Base-by-base conservation (phyloP, 2,888 invertebrate species). In the Campoplex nolae region DNA sequence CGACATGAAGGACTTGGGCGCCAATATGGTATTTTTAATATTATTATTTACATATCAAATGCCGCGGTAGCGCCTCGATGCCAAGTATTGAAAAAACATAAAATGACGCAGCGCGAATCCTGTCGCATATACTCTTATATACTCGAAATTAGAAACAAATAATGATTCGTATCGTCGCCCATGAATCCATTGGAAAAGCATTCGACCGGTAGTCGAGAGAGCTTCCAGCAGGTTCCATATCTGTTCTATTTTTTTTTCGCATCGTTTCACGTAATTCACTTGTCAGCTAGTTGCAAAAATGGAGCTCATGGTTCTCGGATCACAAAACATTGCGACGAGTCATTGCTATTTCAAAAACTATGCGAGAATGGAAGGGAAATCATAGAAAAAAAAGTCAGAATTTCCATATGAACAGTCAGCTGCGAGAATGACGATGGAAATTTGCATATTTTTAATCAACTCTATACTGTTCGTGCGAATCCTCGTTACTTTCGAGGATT, bases 1-100 rank as follows among this genome's bases (percentile, higher is more conserved):
- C 95, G 96, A 97, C 96, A 97, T 97, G 96, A 97, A 96, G 96
- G 96, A 97, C 95, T 96, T 97, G 96, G 97, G 97, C 96, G 97
- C 97, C 95, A 97, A 97, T 95, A 97, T 97, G 97, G 97, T 97
- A 95, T 96, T 95, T 77, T 51, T n/a, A 16, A 28, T 7, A 18
- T 13, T 13, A 28, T 23, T 71, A 28, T 71, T 23, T 18, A 13
- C 8, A 65, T 16, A 65, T 4, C 11, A 38, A 38, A 1, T 0
- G 38, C 38, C 38, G 38, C 38, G 38, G 38, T 38, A 38, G 38
- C 38, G 38, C 6, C 38, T 38, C 38, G 38, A 38, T 6, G 38
- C 38, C 38, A 38, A 38, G 38, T 6, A 6, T 38, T 38, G 38
- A 38, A 38, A 23, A 23, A 23, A 23, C 23, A 23, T 23, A 23